phyloP scores from a whole-genome alignment of 2,888 invertebrate species.

The Ypsolopha scabrella region DNA sequence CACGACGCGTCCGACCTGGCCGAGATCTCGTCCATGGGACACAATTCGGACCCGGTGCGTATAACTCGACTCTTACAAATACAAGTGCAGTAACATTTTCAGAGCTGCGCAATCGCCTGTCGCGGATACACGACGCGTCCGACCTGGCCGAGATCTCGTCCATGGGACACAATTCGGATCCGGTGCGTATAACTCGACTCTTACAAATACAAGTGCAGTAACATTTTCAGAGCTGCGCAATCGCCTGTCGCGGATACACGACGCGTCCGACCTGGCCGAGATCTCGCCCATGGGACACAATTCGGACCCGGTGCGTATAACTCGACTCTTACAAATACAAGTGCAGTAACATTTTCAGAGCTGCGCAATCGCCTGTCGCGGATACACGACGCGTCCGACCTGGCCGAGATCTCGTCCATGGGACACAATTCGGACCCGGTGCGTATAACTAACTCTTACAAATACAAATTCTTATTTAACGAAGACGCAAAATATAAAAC shows the following conservation, averaged over 20 bases:
- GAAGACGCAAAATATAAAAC: no score
- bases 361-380: constrained; percentile 72
- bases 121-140: constrained; percentile 73
- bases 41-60: constrained; percentile 64
- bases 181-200: no score
- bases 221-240: constrained; percentile 71
- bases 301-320: constrained; percentile 64
- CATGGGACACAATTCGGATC: constrained; percentile 67
- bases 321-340: no score
- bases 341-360: constrained; percentile 62
- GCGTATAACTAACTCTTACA: no score
- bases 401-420: constrained; percentile 70
- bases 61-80: no score
- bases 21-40: constrained; percentile 69
- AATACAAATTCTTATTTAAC: no score
- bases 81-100: constrained; percentile 44
- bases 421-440: constrained; percentile 67
- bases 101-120: constrained; percentile 74
- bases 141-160: constrained; percentile 72
- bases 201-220: no score
- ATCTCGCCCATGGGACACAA: constrained; percentile 67
- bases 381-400: constrained; percentile 74
- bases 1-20: constrained; percentile 75
- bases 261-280: constrained; percentile 73
- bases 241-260: constrained; percentile 73